phyloP scores from a whole-genome alignment of 1,140 invertebrate species.

The Pseudobourletiella spinata region DNA sequence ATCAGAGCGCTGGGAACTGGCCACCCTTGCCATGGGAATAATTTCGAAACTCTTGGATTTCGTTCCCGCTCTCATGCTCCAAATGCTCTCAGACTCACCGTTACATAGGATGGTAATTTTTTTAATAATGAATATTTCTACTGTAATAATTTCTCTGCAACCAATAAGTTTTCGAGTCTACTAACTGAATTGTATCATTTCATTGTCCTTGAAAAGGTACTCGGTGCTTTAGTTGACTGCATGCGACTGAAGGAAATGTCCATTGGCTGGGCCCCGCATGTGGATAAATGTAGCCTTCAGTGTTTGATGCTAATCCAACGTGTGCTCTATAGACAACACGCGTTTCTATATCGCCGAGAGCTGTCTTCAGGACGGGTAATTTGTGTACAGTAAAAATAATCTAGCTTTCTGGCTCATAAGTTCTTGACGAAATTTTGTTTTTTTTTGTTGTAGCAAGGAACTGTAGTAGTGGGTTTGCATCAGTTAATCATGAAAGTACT shows the following conservation, averaged over 20 bases:
- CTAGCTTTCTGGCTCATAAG: not conserved
- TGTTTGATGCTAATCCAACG: constrained; percentile 20
- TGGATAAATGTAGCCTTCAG: constrained; percentile 22
- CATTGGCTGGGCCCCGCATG: constrained; percentile 11
- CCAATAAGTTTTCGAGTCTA: no score
- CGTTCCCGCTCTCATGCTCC: constrained; percentile 26
- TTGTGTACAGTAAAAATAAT: not conserved
- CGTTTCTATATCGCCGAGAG: constrained; percentile 14
- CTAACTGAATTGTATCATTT: no score
- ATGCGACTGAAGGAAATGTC: constrained; percentile 14
- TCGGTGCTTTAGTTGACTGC: constrained; percentile 15
- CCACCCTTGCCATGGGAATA: constrained; percentile 17
- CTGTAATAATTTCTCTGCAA: no score
- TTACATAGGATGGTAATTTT: constrained; percentile 20
- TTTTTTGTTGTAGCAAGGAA: constrained; percentile 1
- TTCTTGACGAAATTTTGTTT: not conserved
- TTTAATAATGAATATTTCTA: no score
- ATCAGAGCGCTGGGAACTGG: constrained; percentile 45
- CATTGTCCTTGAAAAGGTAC: no score
- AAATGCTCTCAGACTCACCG: constrained; percentile 31
- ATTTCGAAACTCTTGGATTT: constrained; percentile 24
- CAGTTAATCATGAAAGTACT: constrained; percentile 16
- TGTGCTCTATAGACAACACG: constrained; percentile 17
- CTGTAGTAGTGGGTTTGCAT: constrained; percentile 26
- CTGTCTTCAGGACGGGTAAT: not conserved